These are phyloP conservation scores for Odocoileus virginianus DNA, from an alignment of 2,113 vertebrate genomes.

Conservation along the genomic window DNA sequence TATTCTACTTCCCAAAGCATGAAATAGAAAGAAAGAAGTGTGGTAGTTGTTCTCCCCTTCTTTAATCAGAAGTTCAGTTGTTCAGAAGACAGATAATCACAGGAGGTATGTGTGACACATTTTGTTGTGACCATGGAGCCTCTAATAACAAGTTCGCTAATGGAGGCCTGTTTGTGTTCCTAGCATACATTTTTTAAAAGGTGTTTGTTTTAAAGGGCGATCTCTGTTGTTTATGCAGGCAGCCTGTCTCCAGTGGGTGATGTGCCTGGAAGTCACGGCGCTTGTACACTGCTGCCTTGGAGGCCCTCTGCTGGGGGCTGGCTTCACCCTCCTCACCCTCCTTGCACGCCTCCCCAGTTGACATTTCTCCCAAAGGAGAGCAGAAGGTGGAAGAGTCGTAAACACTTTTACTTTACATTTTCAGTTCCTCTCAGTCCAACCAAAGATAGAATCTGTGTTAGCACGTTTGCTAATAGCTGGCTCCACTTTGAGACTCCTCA, in stretches of 20 bases:
- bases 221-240: not conserved
- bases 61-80: not conserved
- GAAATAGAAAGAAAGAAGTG: not conserved
- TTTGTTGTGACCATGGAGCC: not conserved
- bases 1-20: not conserved
- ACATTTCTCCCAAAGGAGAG: not conserved
- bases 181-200: not conserved
- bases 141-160: not conserved
- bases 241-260: not conserved
- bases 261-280: not conserved
- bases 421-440: conserved; percentile 24
- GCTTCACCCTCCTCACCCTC: not conserved
- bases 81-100: not conserved
- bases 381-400: not conserved
- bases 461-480: not conserved
- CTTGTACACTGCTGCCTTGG: not conserved
- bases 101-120: not conserved
- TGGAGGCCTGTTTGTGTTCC: not conserved
- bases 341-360: not conserved
- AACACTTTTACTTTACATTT: not conserved
- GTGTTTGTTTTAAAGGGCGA: not conserved
- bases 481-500: not conserved
- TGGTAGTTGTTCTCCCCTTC: not conserved
- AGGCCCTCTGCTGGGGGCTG: not conserved
- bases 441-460: conserved; percentile 46